phyloP scores from a whole-genome alignment of 2,797 vertebrate species.

The Apogon talboti region DNA sequence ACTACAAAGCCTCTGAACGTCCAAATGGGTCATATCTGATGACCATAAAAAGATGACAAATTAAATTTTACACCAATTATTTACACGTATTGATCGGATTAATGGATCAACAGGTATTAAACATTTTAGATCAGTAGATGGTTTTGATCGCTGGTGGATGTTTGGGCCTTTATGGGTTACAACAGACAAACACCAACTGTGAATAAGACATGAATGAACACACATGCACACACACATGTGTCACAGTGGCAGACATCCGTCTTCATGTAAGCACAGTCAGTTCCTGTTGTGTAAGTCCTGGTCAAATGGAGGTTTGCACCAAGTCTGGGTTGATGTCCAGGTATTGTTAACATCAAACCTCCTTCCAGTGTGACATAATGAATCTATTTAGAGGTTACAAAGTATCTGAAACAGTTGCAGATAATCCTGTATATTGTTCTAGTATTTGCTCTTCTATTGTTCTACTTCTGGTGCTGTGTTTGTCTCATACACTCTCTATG shows the following conservation, averaged over 20 bases:
- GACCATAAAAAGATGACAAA: no score
- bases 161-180: no score
- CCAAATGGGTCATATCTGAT: no score
- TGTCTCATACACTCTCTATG: background rate
- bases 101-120: no score
- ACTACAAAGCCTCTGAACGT: no score
- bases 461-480: background rate
- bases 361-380: slow-evolving; percentile 37
- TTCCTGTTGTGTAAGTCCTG: slow-evolving; percentile 58
- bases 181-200: background rate
- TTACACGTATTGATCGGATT: no score
- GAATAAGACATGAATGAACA: slow-evolving; percentile 4
- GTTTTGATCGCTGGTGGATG: no score
- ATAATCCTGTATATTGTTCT: slow-evolving; percentile 48
- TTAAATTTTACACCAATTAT: no score
- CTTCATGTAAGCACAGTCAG: slow-evolving; percentile 34
- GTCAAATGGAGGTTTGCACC: background rate
- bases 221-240: slow-evolving; percentile 14
- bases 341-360: slow-evolving; percentile 50
- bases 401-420: slow-evolving; percentile 19
- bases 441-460: background rate
- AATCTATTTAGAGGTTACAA: slow-evolving; percentile 38
- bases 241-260: slow-evolving; percentile 29
- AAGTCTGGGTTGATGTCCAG: slow-evolving; percentile 40
- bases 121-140: no score